Evolutionary conservation across 2,797 vertebrate species (phyloP).

Genomic region (Periparus ater): DNA sequence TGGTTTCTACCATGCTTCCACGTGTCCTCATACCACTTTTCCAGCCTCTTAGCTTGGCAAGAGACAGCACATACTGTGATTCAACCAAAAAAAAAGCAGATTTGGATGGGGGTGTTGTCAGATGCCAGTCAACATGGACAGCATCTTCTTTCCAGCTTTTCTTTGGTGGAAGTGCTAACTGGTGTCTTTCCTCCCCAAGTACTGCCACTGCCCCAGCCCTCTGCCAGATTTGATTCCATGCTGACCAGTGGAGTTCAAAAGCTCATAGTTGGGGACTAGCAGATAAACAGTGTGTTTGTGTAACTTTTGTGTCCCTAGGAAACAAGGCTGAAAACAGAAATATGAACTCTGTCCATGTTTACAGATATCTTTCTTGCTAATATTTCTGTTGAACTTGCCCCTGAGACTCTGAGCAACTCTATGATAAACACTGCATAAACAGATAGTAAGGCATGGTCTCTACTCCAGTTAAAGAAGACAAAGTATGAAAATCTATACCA

Average conservation of each 20-base stretch:
- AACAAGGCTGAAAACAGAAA: not conserved
- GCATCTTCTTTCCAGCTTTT: not conserved
- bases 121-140: not conserved
- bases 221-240: not conserved
- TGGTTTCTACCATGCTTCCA: not conserved
- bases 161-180: not conserved
- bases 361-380: not conserved
- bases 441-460: not conserved
- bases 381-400: not conserved
- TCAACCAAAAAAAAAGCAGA: not conserved
- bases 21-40: not conserved
- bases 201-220: not conserved
- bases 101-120: not conserved
- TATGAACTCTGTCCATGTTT: constrained; percentile 11
- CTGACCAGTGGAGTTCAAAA: not conserved
- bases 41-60: not conserved
- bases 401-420: not conserved
- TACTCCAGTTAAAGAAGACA: not conserved
- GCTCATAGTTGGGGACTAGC: not conserved
- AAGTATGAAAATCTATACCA: not conserved
- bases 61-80: not conserved
- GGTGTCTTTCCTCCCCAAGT: not conserved
- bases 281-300: not conserved
- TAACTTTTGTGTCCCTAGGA: not conserved
- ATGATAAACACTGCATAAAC: not conserved